Percentiles rank a stretch among this genome's conserved stretches.
Evolutionary conservation across 1,140 invertebrate species (phyloP).

Genomic region (Drosophila kohkoa): DNA sequence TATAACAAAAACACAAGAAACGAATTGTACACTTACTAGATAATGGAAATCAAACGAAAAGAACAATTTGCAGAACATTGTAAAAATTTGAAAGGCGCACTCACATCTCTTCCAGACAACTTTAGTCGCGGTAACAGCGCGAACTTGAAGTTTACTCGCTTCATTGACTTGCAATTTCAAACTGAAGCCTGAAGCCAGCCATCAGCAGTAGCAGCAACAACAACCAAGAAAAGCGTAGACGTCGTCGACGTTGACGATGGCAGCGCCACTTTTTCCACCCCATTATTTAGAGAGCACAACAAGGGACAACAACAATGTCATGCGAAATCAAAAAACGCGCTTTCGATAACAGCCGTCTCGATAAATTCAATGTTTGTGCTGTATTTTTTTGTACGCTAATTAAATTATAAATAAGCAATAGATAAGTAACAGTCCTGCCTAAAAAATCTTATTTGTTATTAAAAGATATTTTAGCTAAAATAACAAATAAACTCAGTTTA

Average conservation of each 20-base stretch:
- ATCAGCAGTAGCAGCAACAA: constrained; percentile 31
- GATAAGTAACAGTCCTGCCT: no score
- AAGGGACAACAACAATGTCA: constrained; percentile 39
- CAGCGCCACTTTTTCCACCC: constrained; percentile 71
- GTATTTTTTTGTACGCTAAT: no score
- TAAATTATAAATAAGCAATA: no score
- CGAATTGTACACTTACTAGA: constrained; percentile 59
- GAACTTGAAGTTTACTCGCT: constrained; percentile 84
- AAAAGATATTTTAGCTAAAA: no score
- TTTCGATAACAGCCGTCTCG: constrained; percentile 51
- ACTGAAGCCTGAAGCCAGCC: constrained; percentile 50
- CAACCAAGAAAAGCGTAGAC: constrained; percentile 50
- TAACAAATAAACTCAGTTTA: no score
- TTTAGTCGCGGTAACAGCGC: constrained; percentile 85
- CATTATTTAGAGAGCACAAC: constrained; percentile 38
- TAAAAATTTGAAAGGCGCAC: constrained; percentile 66
- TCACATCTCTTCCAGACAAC: constrained; percentile 85
- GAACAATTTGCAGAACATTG: constrained; percentile 34
- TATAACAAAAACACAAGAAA: no score
- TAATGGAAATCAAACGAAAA: constrained; percentile 52
- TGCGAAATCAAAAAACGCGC: constrained; percentile 46
- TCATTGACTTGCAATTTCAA: constrained; percentile 84
- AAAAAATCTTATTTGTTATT: no score
- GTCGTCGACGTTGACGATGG: neutral
- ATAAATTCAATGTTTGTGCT: constrained; percentile 10